A percentile compares a stretch with the other conserved stretches of the same genome.
These are phyloP conservation scores for Pantherophis guttatus DNA, from an alignment of 2,113 vertebrate genomes.

Conservation along the genomic window DNA sequence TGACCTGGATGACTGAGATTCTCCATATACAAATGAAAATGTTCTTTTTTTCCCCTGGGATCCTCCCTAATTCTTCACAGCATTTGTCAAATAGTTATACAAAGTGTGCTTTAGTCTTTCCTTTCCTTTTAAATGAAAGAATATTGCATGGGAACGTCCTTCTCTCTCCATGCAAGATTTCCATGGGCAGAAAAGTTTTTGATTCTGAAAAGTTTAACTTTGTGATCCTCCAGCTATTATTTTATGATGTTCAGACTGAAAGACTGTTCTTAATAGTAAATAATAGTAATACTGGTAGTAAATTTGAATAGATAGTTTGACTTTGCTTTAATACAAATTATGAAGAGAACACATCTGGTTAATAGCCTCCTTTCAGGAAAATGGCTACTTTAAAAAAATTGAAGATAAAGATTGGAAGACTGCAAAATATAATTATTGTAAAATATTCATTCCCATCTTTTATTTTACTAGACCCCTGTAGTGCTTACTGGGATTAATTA, in stretches of 20 bases:
- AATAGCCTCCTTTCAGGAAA: neutral
- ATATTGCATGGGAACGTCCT: neutral
- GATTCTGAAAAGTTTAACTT: neutral
- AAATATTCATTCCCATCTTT: slow-evolving; percentile 9
- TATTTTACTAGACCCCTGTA: neutral
- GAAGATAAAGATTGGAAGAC: slow-evolving; percentile 25
- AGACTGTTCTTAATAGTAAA: neutral
- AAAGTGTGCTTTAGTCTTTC: no score
- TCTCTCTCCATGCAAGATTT: neutral
- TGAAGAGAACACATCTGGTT: neutral
- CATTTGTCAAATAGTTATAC: no score
- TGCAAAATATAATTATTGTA: neutral
- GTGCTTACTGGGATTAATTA: no score
- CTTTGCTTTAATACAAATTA: neutral
- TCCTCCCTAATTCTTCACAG: no score
- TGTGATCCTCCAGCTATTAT: neutral
- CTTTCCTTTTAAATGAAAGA: no score
- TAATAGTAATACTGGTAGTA: no score
- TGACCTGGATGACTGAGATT: no score
- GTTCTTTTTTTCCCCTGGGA: no score
- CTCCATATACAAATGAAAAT: no score
- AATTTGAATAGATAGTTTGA: neutral
- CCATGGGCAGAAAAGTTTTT: neutral
- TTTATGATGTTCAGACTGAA: neutral
- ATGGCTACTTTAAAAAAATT: neutral